Evolutionary conservation across 1,140 invertebrate genomes (phyloP).

Genomic region (Sitophilus oryzae): DNA sequence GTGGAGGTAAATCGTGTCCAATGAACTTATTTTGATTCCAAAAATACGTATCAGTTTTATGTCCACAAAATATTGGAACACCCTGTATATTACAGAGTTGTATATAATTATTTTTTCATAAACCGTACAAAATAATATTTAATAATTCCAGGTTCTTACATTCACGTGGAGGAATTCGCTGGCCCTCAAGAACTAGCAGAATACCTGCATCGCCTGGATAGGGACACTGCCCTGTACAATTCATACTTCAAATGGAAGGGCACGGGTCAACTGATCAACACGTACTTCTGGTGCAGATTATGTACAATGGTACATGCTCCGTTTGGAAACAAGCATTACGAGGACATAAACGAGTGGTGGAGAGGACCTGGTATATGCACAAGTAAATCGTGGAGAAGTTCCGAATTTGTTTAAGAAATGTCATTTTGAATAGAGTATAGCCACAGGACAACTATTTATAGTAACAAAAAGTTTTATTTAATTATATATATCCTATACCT

Average conservation of each 20-base stretch:
- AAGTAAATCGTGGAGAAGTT: slow-evolving; percentile 59
- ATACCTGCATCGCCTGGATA: slow-evolving; percentile 78
- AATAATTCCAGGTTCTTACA: slow-evolving; percentile 54
- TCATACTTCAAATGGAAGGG: slow-evolving; percentile 88
- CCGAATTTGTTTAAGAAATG: slow-evolving; percentile 36
- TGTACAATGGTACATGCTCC: slow-evolving; percentile 84
- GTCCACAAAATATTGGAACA: no score
- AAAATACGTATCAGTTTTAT: no score
- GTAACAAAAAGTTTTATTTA: not conserved
- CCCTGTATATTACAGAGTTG: no score
- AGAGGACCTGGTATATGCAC: slow-evolving; percentile 67
- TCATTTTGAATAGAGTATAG: no score
- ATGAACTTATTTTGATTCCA: no score
- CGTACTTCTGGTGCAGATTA: slow-evolving; percentile 91
- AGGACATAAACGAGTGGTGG: slow-evolving; percentile 85
- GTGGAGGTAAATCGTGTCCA: no score
- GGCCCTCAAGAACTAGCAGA: slow-evolving; percentile 76
- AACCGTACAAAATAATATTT: not conserved
- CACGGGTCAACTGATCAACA: slow-evolving; percentile 91
- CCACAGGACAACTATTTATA: no score
- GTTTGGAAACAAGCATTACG: slow-evolving; percentile 58
- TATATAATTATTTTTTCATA: no score
- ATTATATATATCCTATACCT: not conserved
- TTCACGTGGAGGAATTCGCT: slow-evolving; percentile 92
- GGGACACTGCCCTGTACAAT: slow-evolving; percentile 84